Conservation (phyloP, 2,797 vertebrate genomes). For the Dipus sagitta region DNA sequence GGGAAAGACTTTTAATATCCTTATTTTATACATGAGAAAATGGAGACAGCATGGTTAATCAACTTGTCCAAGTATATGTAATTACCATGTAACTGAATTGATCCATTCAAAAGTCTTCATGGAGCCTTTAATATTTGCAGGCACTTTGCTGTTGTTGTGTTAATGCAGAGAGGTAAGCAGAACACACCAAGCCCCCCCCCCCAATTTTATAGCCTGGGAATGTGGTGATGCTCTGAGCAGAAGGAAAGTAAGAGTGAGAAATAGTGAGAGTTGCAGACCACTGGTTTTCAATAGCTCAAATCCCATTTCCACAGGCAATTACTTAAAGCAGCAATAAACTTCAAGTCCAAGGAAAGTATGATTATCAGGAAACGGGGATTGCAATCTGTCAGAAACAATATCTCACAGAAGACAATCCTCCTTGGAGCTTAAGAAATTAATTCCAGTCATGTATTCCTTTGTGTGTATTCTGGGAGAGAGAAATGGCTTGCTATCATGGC, state of each 20-base stretch:
- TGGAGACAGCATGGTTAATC: not conserved
- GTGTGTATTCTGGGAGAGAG: not conserved
- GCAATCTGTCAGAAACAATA: not conserved
- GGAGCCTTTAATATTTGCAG: not conserved
- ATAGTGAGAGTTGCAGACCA: not conserved
- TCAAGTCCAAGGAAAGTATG: not conserved
- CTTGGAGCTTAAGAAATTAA: not conserved
- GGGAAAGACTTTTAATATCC: not conserved
- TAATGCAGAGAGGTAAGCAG: not conserved
- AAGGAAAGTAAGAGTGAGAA: not conserved
- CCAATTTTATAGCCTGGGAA: not conserved
- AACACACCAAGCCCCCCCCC: not conserved
- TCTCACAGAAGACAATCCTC: not conserved
- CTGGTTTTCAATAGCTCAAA: constrained; percentile 37
- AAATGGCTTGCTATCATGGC: not conserved
- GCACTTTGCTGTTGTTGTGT: not conserved
- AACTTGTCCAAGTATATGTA: not conserved
- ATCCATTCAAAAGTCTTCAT: constrained; percentile 43
- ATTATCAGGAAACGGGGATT: not conserved
- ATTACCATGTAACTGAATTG: not conserved
- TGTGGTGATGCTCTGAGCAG: not conserved
- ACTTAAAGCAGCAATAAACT: constrained; percentile 17
- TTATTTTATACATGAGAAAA: constrained; percentile 13
- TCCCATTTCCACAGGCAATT: constrained; percentile 32
- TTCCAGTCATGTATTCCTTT: not conserved